Conservation (phyloP, 2,113 vertebrate species). For the Pygoscelis antarcticus region DNA sequence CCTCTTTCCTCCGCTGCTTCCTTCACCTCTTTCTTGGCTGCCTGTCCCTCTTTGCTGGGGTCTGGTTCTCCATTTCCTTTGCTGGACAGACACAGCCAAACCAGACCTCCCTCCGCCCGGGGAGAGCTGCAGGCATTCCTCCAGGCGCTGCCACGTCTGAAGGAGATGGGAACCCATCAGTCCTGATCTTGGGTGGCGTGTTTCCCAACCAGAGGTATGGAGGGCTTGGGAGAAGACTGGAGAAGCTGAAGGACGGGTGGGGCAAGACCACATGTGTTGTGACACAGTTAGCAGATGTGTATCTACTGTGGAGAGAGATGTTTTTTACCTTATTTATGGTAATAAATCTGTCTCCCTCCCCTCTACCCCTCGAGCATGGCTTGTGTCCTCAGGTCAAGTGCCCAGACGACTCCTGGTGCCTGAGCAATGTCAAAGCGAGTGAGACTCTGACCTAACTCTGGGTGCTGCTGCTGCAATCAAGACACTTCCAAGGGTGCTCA, state of each 20-base stretch:
- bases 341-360: neutral
- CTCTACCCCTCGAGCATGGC: neutral
- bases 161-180: conserved; percentile 11
- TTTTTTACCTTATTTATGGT: conserved; percentile 26
- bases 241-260: conserved; percentile 33
- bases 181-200: neutral
- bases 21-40: neutral
- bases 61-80: neutral
- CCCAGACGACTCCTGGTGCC: neutral
- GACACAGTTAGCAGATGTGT: conserved; percentile 41
- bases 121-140: neutral
- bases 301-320: conserved; percentile 5
- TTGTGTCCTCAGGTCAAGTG: neutral
- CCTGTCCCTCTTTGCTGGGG: neutral
- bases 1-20: neutral
- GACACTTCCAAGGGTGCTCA: neutral
- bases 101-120: neutral
- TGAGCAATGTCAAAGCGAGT: neutral
- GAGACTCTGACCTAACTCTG: neutral
- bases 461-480: neutral
- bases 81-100: neutral
- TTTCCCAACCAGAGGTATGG: conserved; percentile 57
- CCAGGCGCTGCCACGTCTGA: neutral
- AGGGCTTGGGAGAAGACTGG: conserved; percentile 13
- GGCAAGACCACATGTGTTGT: conserved; percentile 45